Base-by-base conservation (phyloP, 2,113 vertebrate species). In the Pteropus alecto region DNA sequence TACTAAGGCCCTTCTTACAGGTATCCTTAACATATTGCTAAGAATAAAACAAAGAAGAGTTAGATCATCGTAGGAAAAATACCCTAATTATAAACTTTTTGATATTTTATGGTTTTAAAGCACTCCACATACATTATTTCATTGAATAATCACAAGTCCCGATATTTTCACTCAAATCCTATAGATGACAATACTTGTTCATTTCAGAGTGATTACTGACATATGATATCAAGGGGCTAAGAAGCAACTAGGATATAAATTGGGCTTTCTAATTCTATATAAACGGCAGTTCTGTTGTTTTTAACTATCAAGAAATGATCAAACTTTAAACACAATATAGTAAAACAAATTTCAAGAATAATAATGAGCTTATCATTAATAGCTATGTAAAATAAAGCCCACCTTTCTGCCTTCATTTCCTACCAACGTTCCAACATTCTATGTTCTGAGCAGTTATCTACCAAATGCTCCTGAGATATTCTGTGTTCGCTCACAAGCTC, bases 21-120 rank as follows among this genome's bases (percentile, higher is more conserved):
- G 98, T 35, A 99, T 98, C 95, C 99, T 99, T 96, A 99, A 93
- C 99, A 99, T 99, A 91, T 78, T 97, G 97, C 99, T 99, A 87
- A 73, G 95, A 98, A 90, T 35, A 96, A 95, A 91, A 73, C 67
- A 91, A 96, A 97, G 82, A 96, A 82, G 35, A 94, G n/a, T 96
- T 63, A 89, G 16, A 51, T 95, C 85, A 96, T 48, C 67, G 18
- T 65, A 77, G 33, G 65, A 24, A 9, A 16, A 77, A 61, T 60
- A 48, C 46, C 12, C 3, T 38, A 91, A 60, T 88, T 38, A 92
- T 12, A 94, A 94, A 73, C 1, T 19, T 90, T 79, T 77, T 63
- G 65, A 24, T 70, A 60, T 74, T 91, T 96, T 54, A 68, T 22
- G 18, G 28, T 51, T 94, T 74, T 68, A 84, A 88, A 87, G 13